Conservation (phyloP, 2,113 vertebrate genomes). For the Chiloscyllium plagiosum region DNA sequence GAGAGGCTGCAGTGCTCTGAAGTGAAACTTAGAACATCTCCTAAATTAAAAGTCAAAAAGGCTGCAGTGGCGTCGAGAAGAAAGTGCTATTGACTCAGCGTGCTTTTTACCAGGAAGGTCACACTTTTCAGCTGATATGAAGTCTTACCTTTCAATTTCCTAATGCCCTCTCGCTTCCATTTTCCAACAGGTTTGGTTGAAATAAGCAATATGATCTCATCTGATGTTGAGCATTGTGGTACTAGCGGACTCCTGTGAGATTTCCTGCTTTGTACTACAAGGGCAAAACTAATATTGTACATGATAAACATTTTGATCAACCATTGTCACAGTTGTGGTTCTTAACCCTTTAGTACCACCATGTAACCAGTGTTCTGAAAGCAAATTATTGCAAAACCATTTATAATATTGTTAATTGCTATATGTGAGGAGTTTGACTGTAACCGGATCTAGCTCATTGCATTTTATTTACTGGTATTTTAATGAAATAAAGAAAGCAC, state of each 20-base stretch:
- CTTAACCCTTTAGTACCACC: not conserved
- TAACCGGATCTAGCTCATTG: constrained; percentile 1
- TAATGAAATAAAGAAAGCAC: constrained; percentile 31
- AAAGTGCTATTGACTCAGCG: constrained; percentile 28
- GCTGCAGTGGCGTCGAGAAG: not conserved
- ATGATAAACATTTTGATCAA: constrained; percentile 18
- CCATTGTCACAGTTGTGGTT: not conserved
- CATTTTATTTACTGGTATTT: constrained; percentile 28
- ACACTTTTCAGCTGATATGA: constrained; percentile 13
- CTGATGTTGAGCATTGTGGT: not conserved
- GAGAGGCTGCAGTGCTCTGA: constrained; percentile 40
- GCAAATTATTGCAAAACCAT: not conserved
- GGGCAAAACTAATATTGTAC: constrained; percentile 24
- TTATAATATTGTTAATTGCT: not conserved
- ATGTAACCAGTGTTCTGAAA: not conserved
- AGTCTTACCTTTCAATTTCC: not conserved
- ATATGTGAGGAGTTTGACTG: not conserved
- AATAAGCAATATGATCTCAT: not conserved
- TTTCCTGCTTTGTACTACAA: constrained; percentile 20
- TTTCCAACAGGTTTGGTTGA: constrained; percentile 25
- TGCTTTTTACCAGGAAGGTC: constrained; percentile 18
- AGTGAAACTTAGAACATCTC: constrained; percentile 41
- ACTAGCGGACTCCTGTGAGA: not conserved
- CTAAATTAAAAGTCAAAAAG: constrained; percentile 44
- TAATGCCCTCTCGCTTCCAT: constrained; percentile 17